A percentile compares a stretch with the other conserved stretches of the same genome.
phyloP scores from a whole-genome alignment of 92 coral and sea anemone species.

The Palythoa heliodiscus region DNA sequence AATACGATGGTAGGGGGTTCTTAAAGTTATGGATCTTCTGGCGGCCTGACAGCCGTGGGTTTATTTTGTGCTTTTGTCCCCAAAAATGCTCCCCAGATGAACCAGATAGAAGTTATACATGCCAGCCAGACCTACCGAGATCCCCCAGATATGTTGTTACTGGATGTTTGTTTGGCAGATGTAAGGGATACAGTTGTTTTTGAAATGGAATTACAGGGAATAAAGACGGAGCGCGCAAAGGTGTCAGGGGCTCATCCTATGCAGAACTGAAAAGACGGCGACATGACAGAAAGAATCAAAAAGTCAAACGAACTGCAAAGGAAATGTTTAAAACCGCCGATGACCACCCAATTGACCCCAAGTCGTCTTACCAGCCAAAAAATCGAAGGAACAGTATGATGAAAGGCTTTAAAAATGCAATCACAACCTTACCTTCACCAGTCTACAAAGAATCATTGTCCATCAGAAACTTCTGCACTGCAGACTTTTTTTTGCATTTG shows the following conservation, averaged over 20 bases:
- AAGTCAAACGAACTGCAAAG: slow-evolving; percentile 53
- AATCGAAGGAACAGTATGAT: slow-evolving; percentile 12
- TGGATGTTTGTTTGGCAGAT: slow-evolving; percentile 13
- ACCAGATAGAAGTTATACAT: neutral
- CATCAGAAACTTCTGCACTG: slow-evolving; percentile 15
- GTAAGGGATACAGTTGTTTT: slow-evolving; percentile 57
- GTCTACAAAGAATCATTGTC: slow-evolving; percentile 25
- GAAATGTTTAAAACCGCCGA: slow-evolving; percentile 50
- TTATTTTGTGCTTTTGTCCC: slow-evolving; percentile 51
- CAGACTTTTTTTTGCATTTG: slow-evolving; percentile 25
- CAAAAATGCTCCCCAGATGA: slow-evolving; percentile 6
- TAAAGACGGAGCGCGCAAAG: slow-evolving; percentile 46
- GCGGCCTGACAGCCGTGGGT: slow-evolving; percentile 63
- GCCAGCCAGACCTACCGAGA: neutral
- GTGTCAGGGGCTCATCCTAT: slow-evolving; percentile 57
- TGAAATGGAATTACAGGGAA: slow-evolving; percentile 53
- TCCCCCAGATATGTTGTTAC: neutral
- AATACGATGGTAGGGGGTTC: slow-evolving; percentile 39
- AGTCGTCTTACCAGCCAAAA: slow-evolving; percentile 45
- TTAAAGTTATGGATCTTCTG: slow-evolving; percentile 48
- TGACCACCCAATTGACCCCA: slow-evolving; percentile 51
- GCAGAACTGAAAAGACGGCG: slow-evolving; percentile 46
- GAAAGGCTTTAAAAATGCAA: neutral
- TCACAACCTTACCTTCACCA: slow-evolving; percentile 10
- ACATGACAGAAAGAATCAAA: slow-evolving; percentile 51